Evolutionary conservation across 1,140 invertebrate genomes (phyloP).

Genomic region (Gryllus bimaculatus): DNA sequence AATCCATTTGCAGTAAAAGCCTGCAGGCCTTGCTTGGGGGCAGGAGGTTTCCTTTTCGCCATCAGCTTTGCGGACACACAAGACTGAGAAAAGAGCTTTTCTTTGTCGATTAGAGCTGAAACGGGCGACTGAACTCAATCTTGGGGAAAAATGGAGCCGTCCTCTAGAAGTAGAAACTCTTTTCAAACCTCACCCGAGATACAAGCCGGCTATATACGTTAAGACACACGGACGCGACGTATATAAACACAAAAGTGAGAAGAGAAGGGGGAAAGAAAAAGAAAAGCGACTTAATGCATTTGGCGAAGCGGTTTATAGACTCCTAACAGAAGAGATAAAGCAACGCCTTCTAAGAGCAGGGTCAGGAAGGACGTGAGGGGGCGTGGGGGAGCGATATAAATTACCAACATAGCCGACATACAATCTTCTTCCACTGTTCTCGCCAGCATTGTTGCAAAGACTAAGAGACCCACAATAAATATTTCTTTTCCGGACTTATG

Average conservation of each 20-base stretch:
- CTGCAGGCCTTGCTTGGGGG: background rate
- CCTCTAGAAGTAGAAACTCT: background rate
- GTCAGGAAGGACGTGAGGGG: too few species aligned
- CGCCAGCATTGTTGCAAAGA: background rate
- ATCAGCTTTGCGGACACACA: background rate
- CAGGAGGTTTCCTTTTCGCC: background rate
- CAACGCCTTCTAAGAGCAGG: background rate
- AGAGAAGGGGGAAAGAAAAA: background rate
- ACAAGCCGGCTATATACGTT: background rate
- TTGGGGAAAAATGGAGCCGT: slow-evolving; percentile 16
- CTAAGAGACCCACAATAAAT: background rate
- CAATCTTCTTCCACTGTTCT: background rate
- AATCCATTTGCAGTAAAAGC: slow-evolving; percentile 11
- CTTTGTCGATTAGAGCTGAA: slow-evolving; percentile 20
- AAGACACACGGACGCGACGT: background rate
- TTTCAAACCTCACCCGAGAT: background rate
- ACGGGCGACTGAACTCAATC: slow-evolving; percentile 13
- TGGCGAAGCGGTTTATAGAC: background rate
- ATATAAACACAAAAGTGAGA: background rate
- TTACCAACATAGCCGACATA: background rate
- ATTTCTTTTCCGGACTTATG: background rate
- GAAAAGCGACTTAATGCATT: background rate
- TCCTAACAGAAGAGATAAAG: background rate
- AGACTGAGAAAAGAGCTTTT: slow-evolving; percentile 19
- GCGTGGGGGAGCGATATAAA: background rate